Percentiles rank a stretch among this genome's conserved stretches.
Evolutionary conservation across 1,140 invertebrate species (phyloP).

Genomic region (Lucilia sericata): DNA sequence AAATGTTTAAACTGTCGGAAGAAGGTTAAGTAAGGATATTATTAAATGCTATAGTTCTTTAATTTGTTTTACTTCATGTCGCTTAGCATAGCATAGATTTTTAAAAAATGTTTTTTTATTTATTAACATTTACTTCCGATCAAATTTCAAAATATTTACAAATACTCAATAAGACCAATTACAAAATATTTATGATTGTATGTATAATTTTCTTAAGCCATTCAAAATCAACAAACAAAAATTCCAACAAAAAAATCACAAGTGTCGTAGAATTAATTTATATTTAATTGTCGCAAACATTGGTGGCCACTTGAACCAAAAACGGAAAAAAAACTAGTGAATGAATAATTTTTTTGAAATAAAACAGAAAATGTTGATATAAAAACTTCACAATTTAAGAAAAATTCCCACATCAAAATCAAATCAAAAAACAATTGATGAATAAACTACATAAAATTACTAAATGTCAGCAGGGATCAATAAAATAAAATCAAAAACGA

Average conservation of each 20-base stretch:
- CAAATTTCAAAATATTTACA: slow-evolving; percentile 41
- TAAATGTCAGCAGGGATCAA: slow-evolving; percentile 32
- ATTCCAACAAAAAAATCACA: slow-evolving; percentile 3
- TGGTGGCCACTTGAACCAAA: slow-evolving; percentile 6
- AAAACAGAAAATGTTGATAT: slow-evolving; percentile 51
- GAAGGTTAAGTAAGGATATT: too few species aligned
- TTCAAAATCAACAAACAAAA: background rate
- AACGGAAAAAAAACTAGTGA: slow-evolving; percentile 13
- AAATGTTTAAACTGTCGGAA: too few species aligned
- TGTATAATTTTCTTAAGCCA: background rate
- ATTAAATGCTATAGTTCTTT: too few species aligned
- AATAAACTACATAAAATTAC: slow-evolving; percentile 11
- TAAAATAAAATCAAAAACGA: slow-evolving; percentile 61
- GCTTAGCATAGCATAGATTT: too few species aligned
- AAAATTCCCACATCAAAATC: slow-evolving; percentile 57
- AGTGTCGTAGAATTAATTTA: slow-evolving; percentile 34
- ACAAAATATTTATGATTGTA: background rate
- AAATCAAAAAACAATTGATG: slow-evolving; percentile 51
- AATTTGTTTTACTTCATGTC: too few species aligned
- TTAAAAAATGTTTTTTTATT: too few species aligned
- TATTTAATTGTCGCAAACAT: slow-evolving; percentile 37
- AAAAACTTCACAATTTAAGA: slow-evolving; percentile 26
- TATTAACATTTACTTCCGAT: background rate
- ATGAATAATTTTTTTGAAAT: slow-evolving; percentile 22
- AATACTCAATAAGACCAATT: background rate